These are phyloP conservation scores for Brachypterus glaber DNA, from an alignment of 2,888 invertebrate genomes.

Conservation along the genomic window DNA sequence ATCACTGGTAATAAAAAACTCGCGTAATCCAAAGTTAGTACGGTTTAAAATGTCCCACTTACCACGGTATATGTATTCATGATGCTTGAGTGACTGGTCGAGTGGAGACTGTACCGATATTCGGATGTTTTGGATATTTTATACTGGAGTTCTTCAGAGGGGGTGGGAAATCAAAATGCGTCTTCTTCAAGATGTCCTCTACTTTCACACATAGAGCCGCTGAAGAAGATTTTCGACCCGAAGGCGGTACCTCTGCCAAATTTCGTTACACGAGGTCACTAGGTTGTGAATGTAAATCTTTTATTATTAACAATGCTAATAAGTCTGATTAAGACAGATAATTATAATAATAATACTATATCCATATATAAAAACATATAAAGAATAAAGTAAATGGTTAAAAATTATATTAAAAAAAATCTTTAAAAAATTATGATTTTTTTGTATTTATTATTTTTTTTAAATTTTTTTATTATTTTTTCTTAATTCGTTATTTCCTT, in stretches of 20 bases:
- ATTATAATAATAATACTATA: no score
- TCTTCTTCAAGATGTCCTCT: conserved; percentile 30
- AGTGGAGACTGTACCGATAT: conserved; percentile 38
- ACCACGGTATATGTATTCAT: conserved; percentile 43
- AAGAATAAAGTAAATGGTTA: no score
- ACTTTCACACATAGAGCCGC: conserved; percentile 26
- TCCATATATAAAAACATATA: no score
- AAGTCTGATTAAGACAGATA: no score
- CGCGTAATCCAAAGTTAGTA: conserved; percentile 24
- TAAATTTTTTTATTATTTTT: no score
- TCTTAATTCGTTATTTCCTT: no score
- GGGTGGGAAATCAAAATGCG: conserved; percentile 32
- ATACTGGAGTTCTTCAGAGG: conserved; percentile 30
- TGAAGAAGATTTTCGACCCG: not conserved
- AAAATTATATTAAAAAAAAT: no score
- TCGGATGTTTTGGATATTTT: conserved; percentile 31
- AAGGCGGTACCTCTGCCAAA: conserved; percentile 18
- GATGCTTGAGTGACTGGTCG: conserved; percentile 39
- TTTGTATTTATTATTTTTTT: no score
- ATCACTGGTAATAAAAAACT: no score
- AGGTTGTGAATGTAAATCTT: conserved; percentile 13
- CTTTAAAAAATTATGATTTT: no score
- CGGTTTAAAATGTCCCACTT: conserved; percentile 29
- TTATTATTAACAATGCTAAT: no score
- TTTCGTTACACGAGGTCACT: conserved; percentile 19